These are phyloP conservation scores for Pomacea maculata DNA, from an alignment of 1,140 invertebrate genomes.

Conservation along the genomic window DNA sequence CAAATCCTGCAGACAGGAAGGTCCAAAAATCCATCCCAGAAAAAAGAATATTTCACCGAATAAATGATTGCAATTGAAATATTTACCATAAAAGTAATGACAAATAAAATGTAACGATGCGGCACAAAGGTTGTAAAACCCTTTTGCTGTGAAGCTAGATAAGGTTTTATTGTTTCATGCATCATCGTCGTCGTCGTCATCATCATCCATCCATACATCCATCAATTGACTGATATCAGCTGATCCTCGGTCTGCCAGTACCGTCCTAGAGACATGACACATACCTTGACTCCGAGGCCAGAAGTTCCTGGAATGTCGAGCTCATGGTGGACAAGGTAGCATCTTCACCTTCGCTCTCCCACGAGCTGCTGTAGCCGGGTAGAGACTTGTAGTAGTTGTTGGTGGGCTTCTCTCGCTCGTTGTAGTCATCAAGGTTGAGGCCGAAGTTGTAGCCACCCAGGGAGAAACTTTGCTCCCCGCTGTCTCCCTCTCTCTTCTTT, in stretches of 20 bases:
- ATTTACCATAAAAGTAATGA: no score
- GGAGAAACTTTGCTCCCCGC: neutral
- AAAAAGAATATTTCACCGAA: no score
- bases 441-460: constrained; percentile 13
- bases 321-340: neutral
- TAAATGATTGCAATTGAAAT: no score
- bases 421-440: neutral
- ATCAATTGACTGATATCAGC: neutral
- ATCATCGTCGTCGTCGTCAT: neutral
- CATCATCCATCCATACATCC: neutral
- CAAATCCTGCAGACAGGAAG: no score
- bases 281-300: constrained; percentile 1
- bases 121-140: no score
- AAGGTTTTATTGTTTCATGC: no score
- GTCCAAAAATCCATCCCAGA: no score
- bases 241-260: no score
- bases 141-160: no score
- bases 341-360: neutral
- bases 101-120: no score
- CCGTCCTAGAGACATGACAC: no score
- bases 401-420: constrained; percentile 9
- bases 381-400: constrained; percentile 5
- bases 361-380: constrained; percentile 5
- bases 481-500: neutral
- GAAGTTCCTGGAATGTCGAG: neutral